Evolutionary conservation across 2,797 vertebrate genomes (phyloP), one percentile per base, ranked within the genome.

Genomic region (Anniella stebbinsi): DNA sequence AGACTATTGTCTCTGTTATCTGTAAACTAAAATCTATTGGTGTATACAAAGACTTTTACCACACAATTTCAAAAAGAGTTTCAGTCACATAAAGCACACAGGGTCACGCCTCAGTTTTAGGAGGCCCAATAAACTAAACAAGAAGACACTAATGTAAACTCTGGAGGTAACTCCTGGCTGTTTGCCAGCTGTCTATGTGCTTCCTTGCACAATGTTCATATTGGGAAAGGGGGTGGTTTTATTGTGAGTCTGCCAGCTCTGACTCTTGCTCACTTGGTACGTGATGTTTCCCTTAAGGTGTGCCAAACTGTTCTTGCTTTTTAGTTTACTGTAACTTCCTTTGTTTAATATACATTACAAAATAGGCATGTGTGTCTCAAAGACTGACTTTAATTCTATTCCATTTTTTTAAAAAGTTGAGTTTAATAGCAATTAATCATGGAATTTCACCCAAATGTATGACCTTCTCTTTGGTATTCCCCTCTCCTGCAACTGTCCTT

Each of bases 231-330:
- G 25, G 60, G 54, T 28, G 36, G 33, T 69, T 70, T 48, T 87
- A 80, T 78, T 63, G 88, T 88, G 92, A 21, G 69, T 30, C 90
- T 10, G 12, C 84, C 93, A 77, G 90, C 86, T 89, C 89, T 84
- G 3, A 38, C 33, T 28, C 92, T 85, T 10, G 84, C 93, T 95
- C 95, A 57, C 87, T 92, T 87, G 1, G 73, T 96, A 96, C 93
- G 94, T 95, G 97, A 93, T 96, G 92, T 96, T 97, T 97, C 95
- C 94, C 96, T 94, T 84, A 6, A 93, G 93, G 0, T 92, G 93
- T 97, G 97, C 96, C 97, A 95, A 92, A 94, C 94, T 97, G 96
- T 97, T 97, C 96, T 96, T 96, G 97, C 97, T 97, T 94, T 92
- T 87, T 93, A 93, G 94, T 95, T 93, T 93, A 94, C 96, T 89